Percentiles rank a stretch among this genome's conserved stretches.
phyloP scores from a whole-genome alignment of 2,888 invertebrate genomes.

The Ormia ochracea region DNA sequence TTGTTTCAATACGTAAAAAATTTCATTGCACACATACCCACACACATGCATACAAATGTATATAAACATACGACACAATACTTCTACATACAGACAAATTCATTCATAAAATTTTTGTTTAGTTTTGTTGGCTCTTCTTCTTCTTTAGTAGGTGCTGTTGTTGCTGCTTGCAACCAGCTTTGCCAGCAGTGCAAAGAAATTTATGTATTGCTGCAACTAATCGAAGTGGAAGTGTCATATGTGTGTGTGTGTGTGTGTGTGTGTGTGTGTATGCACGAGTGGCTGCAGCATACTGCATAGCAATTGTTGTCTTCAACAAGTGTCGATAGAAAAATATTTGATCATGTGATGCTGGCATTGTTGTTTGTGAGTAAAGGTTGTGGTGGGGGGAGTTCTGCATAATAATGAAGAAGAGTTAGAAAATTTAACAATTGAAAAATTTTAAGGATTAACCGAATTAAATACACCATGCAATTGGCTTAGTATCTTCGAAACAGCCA shows the following conservation, averaged over 20 bases:
- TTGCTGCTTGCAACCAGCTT: constrained; percentile 54
- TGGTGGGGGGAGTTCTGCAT: not conserved
- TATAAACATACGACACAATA: not conserved
- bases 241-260: not conserved
- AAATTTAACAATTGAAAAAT: not conserved
- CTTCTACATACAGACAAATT: constrained; percentile 29
- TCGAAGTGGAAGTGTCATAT: no score
- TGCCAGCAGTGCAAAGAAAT: not conserved
- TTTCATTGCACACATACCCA: constrained; percentile 5
- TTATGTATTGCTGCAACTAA: constrained; percentile 13
- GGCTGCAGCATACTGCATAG: not conserved
- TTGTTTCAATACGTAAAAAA: no score
- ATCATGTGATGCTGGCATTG: constrained; percentile 22
- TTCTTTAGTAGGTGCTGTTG: not conserved
- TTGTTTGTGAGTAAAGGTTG: not conserved
- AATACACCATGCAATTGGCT: no score
- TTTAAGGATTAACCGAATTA: not conserved
- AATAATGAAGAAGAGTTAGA: not conserved
- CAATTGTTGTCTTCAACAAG: constrained; percentile 45
- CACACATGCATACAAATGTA: not conserved
- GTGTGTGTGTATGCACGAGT: not conserved
- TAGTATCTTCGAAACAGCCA: no score
- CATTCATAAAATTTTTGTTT: constrained; percentile 56
- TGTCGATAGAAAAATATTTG: constrained; percentile 39
- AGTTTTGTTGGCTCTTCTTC: constrained; percentile 12